Base-by-base conservation (phyloP, 2,888 invertebrate genomes). In the Timandra comae region DNA sequence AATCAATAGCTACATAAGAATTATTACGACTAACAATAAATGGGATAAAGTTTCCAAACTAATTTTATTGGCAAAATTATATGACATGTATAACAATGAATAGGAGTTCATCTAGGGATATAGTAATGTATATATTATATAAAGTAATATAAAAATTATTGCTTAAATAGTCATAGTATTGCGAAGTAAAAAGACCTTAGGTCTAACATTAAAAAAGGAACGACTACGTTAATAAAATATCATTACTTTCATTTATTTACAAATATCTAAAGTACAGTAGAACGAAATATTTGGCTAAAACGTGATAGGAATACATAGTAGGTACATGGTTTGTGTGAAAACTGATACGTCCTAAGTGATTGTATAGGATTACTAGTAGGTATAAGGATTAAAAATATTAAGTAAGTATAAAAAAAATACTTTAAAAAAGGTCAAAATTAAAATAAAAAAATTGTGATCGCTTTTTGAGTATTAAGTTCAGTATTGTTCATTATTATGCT, bases 271-370 rank as follows among this genome's bases (percentile, higher is more conserved):
- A 62, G 48, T 74, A 75, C 52, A 66, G 66, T 75, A 70, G 62
- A 81, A 84, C 62, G 58, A 76, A 81, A 80, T 79, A 80, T 84
- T 85, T 85, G 84, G 82, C 81, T 85, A 84, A 78, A 77, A 73
- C 68, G 73, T 75, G 70, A 71, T 80, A 79, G 74, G 79, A 76
- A 72, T 79, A 80, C 64, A 69, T 65, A 58, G 54, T 24, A 24
- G 16, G 16, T 16, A 11, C 7, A 24, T 24, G 24, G 24, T 11
- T 24, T 24, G 24, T 24, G 24, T 10, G 59, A 58, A 32, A 46
- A 56, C 67, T 67, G 70, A 68, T 49, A 66, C 69, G 68, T 63
- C 59, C 61, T 71, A 67, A 50, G 62, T 65, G 63, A 64, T 56
- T 53, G 60, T 56, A 64, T 61, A 57, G 57, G 59, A 52, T 59